Base-by-base conservation (phyloP, 2,113 vertebrate species). In the Gambusia holbrooki region DNA sequence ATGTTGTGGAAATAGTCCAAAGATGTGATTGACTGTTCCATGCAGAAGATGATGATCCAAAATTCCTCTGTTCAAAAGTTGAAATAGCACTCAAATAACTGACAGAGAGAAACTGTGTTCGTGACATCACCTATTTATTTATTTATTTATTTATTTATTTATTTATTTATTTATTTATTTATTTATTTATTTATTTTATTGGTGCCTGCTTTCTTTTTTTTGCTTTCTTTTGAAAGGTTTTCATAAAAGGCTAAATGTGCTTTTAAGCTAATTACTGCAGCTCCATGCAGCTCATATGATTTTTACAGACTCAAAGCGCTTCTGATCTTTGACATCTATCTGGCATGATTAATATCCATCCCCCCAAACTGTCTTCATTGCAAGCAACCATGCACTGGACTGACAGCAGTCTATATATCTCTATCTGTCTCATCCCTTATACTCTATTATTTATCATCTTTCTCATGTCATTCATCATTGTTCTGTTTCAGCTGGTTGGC, bases 241-340 rank as follows among this genome's bases (percentile, higher is more conserved):
- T 27, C 77, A 8, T 11, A 11, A 83, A 86, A 81, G 74, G 72
- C 84, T 82, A 69, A 74, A 74, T 35, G 48, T 40, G 60, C 76
- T 74, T 79, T 73, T 45, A 61, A 73, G 85, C 80, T 73, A 51
- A 62, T 61, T 64, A 78, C 30, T 75, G 28, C 66, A 71, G 70
- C 62, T 30, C 62, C 54, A 45, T 68, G 29, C 15, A 29, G n/a
- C 58, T 30, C 66, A 40, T 81, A 40, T 63, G 48, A 69, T 79
- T 42, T 61, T 77, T 62, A 79, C 40, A 62, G 70, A 48, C 37
- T 32, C 25, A 5, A 22, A 25, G 54, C 0, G n/a, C 67, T 72
- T 87, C 58, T 83, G 77, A 82, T 86, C 80, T n/a, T 62, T 82
- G 73, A 79, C 81, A 79, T 79, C 79, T 60, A 84, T 86, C 76